Evolutionary conservation across 2,113 vertebrate species (phyloP).

Genomic region (Sinocyclocheilus maitianheensis): DNA sequence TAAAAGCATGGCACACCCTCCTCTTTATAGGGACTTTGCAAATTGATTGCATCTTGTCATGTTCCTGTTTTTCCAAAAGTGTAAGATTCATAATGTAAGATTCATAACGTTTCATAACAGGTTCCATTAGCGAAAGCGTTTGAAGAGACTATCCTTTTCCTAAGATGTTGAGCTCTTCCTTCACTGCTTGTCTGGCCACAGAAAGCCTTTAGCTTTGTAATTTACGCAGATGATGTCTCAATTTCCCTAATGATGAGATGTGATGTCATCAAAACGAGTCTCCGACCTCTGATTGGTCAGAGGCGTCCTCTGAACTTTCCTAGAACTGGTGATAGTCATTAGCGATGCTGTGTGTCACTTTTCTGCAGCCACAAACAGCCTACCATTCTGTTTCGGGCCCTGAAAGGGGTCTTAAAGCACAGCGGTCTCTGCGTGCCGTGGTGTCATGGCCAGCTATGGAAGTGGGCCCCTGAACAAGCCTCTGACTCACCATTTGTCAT

Average conservation of each 20-base stretch:
- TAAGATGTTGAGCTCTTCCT: conserved; percentile 26
- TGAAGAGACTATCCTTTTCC: neutral
- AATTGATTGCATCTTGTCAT: neutral
- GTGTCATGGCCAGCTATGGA: conserved; percentile 34
- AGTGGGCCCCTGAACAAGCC: conserved; percentile 60
- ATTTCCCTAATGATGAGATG: conserved; percentile 39
- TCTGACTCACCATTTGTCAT: conserved; percentile 71
- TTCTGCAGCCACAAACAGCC: conserved; percentile 46
- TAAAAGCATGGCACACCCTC: neutral
- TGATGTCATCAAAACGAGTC: conserved; percentile 37
- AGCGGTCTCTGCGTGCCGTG: neutral
- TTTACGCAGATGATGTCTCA: conserved; percentile 33
- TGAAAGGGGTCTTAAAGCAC: conserved; percentile 40
- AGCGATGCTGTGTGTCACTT: conserved; percentile 52
- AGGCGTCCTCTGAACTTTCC: conserved; percentile 57
- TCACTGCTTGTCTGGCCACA: conserved; percentile 36
- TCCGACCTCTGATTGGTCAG: conserved; percentile 45
- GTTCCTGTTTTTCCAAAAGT: conserved; percentile 20
- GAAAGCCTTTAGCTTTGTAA: conserved; percentile 43
- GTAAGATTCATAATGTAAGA: conserved; percentile 5
- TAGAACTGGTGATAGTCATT: conserved; percentile 58
- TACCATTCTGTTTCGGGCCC: conserved; percentile 45
- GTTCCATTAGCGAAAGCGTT: conserved; percentile 4
- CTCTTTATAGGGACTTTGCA: neutral
- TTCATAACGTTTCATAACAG: conserved; percentile 6